Conservation (phyloP, 2,888 invertebrate genomes). For the Lithophane ornitopus region DNA sequence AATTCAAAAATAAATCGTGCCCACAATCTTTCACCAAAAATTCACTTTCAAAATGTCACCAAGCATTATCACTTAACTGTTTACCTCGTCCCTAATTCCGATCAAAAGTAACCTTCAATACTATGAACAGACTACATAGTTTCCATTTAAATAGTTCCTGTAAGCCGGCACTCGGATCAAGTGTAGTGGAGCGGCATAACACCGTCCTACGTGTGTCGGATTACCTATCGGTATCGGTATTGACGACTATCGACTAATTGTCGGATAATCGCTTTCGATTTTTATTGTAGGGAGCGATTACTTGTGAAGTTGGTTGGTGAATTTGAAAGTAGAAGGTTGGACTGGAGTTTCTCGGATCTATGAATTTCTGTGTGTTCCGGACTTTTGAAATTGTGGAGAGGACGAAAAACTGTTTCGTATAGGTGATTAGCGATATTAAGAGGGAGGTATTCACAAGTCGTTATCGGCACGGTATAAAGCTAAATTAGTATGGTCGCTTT, state of each 20-base stretch:
- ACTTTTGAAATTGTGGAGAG: not conserved
- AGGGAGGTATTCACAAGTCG: not conserved
- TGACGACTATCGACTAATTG: constrained; percentile 60
- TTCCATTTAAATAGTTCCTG: constrained; percentile 62
- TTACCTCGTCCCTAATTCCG: not conserved
- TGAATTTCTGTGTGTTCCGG: not conserved
- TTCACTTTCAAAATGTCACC: not conserved
- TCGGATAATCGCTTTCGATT: constrained; percentile 65
- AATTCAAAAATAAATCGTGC: not conserved
- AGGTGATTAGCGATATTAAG: not conserved
- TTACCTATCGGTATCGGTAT: constrained; percentile 60
- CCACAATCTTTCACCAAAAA: not conserved
- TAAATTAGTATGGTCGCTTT: not conserved
- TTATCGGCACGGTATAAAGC: not conserved
- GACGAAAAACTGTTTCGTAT: not conserved
- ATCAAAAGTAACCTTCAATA: constrained; percentile 32
- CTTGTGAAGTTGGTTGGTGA: constrained; percentile 26
- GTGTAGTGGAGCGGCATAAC: constrained; percentile 63
- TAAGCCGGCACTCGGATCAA: constrained; percentile 58
- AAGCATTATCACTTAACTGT: not conserved
- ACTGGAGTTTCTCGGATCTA: not conserved
- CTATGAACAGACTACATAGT: constrained; percentile 40
- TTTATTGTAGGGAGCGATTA: constrained; percentile 54
- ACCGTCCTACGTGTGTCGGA: constrained; percentile 64
- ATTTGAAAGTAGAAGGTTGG: not conserved